These are phyloP conservation scores for Panthera uncia DNA, from an alignment of 2,113 vertebrate genomes.

Conservation along the genomic window DNA sequence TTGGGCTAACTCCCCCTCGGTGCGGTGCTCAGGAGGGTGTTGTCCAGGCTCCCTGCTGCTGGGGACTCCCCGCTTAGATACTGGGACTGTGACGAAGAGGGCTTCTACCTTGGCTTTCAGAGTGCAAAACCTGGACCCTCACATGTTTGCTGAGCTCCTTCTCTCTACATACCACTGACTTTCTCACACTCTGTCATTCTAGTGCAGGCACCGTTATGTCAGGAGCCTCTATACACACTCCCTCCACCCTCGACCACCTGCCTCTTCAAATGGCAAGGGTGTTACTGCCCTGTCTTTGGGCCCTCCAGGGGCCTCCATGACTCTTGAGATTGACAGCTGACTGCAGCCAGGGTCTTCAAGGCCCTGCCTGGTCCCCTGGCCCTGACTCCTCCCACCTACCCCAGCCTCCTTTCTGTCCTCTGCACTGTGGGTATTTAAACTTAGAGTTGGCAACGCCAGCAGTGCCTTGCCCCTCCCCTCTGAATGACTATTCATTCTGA, in stretches of 20 bases:
- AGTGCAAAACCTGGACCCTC: not conserved
- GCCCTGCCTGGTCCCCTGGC: not conserved
- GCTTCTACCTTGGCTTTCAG: not conserved
- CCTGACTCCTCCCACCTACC: not conserved
- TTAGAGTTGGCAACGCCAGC: not conserved
- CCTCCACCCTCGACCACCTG: too few species aligned
- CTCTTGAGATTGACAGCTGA: not conserved
- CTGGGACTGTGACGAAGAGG: not conserved
- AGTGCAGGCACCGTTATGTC: rapidly evolving
- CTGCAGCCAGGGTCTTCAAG: not conserved
- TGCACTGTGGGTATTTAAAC: not conserved
- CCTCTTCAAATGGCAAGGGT: not conserved
- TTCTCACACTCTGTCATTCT: not conserved
- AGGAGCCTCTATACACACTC: not conserved
- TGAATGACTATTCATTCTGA: not conserved
- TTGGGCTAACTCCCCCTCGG: too few species aligned
- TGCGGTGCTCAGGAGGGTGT: not conserved
- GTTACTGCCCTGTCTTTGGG: not conserved
- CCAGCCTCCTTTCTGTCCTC: not conserved
- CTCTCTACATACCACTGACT: not conserved
- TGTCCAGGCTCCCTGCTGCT: not conserved
- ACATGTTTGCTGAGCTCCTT: not conserved
- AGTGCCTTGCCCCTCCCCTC: not conserved
- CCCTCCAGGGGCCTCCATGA: not conserved
- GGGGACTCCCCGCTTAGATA: too few species aligned